Conservation (phyloP, 2,888 invertebrate species). For the Eupithecia abbreviata region DNA sequence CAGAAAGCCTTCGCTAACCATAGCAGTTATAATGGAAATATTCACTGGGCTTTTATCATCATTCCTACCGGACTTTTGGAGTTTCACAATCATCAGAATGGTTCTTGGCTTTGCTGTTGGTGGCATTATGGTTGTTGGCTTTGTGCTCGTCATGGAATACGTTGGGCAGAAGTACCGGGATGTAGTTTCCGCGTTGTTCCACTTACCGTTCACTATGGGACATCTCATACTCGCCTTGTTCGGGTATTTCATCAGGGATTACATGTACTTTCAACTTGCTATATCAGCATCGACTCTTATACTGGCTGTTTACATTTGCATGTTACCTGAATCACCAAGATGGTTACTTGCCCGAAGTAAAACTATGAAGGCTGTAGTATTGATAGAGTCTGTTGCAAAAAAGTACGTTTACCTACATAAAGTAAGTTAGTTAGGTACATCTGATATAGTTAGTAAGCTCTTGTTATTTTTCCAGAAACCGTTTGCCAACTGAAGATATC, state of each 20-base stretch:
- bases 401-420: slow-evolving; percentile 52
- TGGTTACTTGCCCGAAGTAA: slow-evolving; percentile 89
- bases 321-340: slow-evolving; percentile 90
- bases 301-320: slow-evolving; percentile 86
- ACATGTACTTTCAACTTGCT: slow-evolving; percentile 85
- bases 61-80: slow-evolving; percentile 85
- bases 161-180: slow-evolving; percentile 82
- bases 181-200: slow-evolving; percentile 84
- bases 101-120: slow-evolving; percentile 89
- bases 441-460: neutral
- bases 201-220: slow-evolving; percentile 87
- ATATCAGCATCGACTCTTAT: slow-evolving; percentile 83
- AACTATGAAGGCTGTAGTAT: slow-evolving; percentile 82
- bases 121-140: slow-evolving; percentile 87
- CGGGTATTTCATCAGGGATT: slow-evolving; percentile 86
- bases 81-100: slow-evolving; percentile 87
- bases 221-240: slow-evolving; percentile 85
- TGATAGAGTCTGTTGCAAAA: slow-evolving; percentile 87
- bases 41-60: slow-evolving; percentile 87
- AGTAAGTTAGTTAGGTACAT: neutral
- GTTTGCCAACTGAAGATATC: slow-evolving; percentile 72
- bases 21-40: slow-evolving; percentile 88
- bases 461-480: slow-evolving; percentile 60
- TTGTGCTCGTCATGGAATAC: slow-evolving; percentile 86
- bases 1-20: slow-evolving; percentile 87